A percentile compares a stretch with the other conserved stretches of the same genome.
Conservation (phyloP, 2,888 invertebrate genomes). For the Harmothoe impar region DNA sequence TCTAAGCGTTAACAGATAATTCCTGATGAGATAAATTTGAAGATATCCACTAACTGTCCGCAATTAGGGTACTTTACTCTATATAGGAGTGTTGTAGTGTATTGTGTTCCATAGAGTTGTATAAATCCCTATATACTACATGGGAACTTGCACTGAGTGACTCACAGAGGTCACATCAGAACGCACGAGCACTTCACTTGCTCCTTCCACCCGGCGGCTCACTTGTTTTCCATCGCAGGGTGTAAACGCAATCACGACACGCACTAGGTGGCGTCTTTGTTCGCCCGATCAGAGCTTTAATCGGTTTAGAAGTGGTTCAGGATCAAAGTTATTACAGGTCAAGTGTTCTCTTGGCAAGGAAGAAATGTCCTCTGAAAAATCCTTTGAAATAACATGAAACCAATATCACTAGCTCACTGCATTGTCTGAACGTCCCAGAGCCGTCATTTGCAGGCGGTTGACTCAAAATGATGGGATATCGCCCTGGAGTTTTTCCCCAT, state of each 20-base stretch:
- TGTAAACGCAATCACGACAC: conserved; percentile 39
- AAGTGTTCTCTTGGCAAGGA: background rate
- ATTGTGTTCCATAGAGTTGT: too few species aligned
- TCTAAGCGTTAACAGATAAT: too few species aligned
- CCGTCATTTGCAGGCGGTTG: background rate
- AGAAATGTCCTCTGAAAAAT: background rate
- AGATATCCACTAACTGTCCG: too few species aligned
- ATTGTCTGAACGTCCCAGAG: background rate
- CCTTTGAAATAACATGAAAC: conserved; percentile 2
- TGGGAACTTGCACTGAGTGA: background rate
- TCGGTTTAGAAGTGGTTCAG: background rate
- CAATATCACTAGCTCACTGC: background rate
- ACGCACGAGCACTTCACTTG: conserved; percentile 24
- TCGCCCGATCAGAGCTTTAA: conserved; percentile 23
- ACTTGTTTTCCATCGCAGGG: background rate
- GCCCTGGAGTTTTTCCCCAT: background rate
- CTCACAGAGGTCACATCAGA: background rate
- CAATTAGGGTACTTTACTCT: too few species aligned
- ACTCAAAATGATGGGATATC: background rate
- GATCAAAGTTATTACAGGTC: conserved; percentile 18
- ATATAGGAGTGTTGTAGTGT: too few species aligned
- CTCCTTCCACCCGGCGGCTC: background rate
- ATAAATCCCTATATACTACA: too few species aligned
- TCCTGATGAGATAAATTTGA: too few species aligned
- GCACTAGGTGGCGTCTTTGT: conserved; percentile 9